These are phyloP conservation scores for Tachina lurida DNA, from an alignment of 2,888 invertebrate species.

Conservation along the genomic window DNA sequence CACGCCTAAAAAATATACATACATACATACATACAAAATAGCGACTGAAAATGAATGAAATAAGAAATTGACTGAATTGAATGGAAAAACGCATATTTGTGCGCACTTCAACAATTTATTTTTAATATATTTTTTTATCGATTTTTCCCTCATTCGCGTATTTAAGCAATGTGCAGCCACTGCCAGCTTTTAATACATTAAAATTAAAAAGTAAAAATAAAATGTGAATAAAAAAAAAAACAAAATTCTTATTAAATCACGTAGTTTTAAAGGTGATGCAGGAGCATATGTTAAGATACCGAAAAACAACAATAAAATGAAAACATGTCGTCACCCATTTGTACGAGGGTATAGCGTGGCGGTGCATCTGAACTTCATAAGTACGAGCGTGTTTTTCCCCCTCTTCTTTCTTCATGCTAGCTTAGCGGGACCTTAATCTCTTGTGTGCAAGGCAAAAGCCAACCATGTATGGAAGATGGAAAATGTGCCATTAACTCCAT, in stretches of 20 bases:
- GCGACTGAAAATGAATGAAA: constrained; percentile 48
- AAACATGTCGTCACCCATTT: constrained; percentile 70
- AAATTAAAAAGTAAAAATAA: constrained; percentile 41
- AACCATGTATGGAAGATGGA: background rate
- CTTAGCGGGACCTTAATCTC: constrained; percentile 50
- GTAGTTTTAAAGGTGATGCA: constrained; percentile 67
- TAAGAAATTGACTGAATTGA: constrained; percentile 41
- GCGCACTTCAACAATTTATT: constrained; percentile 68
- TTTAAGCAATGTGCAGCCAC: constrained; percentile 47
- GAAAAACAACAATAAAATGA: constrained; percentile 59
- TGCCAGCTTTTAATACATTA: constrained; percentile 46
- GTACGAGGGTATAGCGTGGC: constrained; percentile 45
- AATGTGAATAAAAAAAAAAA: constrained; percentile 28
- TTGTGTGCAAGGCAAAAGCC: constrained; percentile 7
- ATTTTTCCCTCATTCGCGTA: background rate
- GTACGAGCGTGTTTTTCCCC: constrained; percentile 7
- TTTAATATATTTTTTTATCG: constrained; percentile 57
- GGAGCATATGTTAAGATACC: constrained; percentile 68
- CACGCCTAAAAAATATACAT: constrained; percentile 71
- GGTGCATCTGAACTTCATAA: constrained; percentile 53
- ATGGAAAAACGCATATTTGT: constrained; percentile 65
- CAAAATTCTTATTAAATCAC: constrained; percentile 58
- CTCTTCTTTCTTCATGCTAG: background rate
- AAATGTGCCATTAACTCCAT: constrained; percentile 61
- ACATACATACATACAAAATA: constrained; percentile 21